Conservation (phyloP, 2,113 vertebrate species). For the Leptocoma aspasia region DNA sequence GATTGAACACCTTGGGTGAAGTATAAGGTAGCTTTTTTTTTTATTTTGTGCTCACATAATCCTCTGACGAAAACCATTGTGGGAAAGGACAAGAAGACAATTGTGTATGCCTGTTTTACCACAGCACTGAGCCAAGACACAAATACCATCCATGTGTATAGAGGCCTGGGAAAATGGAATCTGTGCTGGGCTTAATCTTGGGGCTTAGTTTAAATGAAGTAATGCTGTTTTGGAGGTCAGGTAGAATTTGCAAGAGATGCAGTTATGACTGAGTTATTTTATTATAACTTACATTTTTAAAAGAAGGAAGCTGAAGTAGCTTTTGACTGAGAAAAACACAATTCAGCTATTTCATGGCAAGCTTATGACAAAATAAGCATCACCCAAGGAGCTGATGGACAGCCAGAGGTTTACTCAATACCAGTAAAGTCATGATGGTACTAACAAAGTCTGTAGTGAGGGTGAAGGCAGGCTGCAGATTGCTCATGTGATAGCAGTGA, state of each 20-base stretch:
- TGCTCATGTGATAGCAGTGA: background rate
- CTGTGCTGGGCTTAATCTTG: background rate
- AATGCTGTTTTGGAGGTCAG: background rate
- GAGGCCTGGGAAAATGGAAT: background rate
- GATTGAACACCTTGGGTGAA: background rate
- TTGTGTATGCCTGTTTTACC: accelerated
- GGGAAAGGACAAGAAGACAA: background rate
- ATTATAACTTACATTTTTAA: background rate
- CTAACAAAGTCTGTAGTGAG: background rate
- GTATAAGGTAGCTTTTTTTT: background rate
- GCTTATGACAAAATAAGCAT: background rate
- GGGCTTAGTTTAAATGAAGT: background rate
- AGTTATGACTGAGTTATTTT: background rate
- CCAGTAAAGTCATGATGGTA: too few relatives aligned
- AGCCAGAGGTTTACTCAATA: background rate
- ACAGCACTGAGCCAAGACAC: background rate
- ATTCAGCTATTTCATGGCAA: background rate
- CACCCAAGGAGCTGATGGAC: background rate
- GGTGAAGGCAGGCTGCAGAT: background rate
- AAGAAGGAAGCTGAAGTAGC: background rate
- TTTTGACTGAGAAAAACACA: background rate
- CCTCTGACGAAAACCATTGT: background rate
- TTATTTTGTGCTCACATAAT: background rate
- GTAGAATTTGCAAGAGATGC: background rate
- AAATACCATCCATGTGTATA: accelerated